phyloP scores from a whole-genome alignment of 2,888 invertebrate species.

The Danaus chrysippus region DNA sequence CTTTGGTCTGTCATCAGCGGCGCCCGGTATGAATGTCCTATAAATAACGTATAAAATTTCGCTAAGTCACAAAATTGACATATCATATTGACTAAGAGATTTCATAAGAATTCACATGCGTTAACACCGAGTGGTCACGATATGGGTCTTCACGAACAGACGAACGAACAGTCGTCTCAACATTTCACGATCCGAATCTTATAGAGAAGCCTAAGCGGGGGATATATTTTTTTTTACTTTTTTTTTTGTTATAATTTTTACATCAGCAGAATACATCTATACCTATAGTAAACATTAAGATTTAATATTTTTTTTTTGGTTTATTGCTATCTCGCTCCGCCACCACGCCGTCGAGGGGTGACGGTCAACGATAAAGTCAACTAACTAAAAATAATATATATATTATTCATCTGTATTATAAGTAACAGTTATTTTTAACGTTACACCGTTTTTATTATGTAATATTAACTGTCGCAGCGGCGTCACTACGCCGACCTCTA shows the following conservation, averaged over 20 bases:
- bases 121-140: slow-evolving; percentile 47
- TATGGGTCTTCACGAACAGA: slow-evolving; percentile 60
- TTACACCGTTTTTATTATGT: slow-evolving; percentile 73
- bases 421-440: slow-evolving; percentile 66
- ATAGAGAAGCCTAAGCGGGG: slow-evolving; percentile 73
- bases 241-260: slow-evolving; percentile 72
- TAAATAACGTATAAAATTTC: slow-evolving; percentile 78
- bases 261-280: slow-evolving; percentile 75
- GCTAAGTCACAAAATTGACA: slow-evolving; percentile 79
- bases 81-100: slow-evolving; percentile 77
- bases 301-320: slow-evolving; percentile 78
- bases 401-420: slow-evolving; percentile 71
- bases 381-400: slow-evolving; percentile 79
- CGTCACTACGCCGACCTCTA: slow-evolving; percentile 74
- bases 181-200: slow-evolving; percentile 51
- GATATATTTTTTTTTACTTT: slow-evolving; percentile 60
- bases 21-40: slow-evolving; percentile 68
- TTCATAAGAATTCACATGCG: slow-evolving; percentile 77
- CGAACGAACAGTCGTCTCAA: slow-evolving; percentile 58
- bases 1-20: slow-evolving; percentile 75
- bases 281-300: slow-evolving; percentile 73
- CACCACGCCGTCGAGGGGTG: slow-evolving; percentile 52
- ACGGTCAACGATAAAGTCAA: slow-evolving; percentile 58
- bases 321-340: slow-evolving; percentile 73
- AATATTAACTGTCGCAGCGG: slow-evolving; percentile 72